Base-by-base conservation (phyloP, 2,888 invertebrate genomes). In the Alcis repandata region DNA sequence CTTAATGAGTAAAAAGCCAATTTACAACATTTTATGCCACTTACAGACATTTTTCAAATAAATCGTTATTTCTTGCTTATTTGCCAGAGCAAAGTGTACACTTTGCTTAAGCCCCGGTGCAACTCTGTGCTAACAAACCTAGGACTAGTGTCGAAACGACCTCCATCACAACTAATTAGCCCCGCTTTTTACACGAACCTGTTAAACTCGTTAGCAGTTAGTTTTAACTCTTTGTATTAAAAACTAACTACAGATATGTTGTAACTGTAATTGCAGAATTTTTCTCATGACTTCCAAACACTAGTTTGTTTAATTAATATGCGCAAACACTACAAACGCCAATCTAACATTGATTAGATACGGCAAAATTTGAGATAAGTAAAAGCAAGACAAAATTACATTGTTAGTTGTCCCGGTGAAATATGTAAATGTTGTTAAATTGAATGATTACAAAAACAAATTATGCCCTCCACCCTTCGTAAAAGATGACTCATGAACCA, bases 91-190 rank as follows among this genome's bases (percentile, higher is more conserved):
- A 32, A 43, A 43, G 56, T 73, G 74, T 75, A 74, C 76, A 66
- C 67, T 74, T 74, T 74, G 71, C 70, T 60, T 48, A 54, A 52
- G 46, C 20, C 19, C 49, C 45, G 54, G 36, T 58, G 72, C 73
- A 75, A 72, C 67, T 65, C 68, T 75, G 71, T 72, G 62, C 70
- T 75, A 75, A 72, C 69, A 76, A 70, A 73, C 76, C 57, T 59
- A 59, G 59, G 72, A 68, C 53, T 69, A 68, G 75, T 82, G 77
- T 80, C 69, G 79, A 79, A 82, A 83, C 74, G 59, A 73, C 73
- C 68, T 75, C 60, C 72, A 77, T 78, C 76, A 73, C 68, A 67
- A 68, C 70, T 79, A 79, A 79, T 81, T 79, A 78, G 72, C 67
- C 69, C 61, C 58, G 22, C 63, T 70, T 77, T 76, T 77, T 72